These are phyloP conservation scores for Danaus melanippus DNA, from an alignment of 1,140 invertebrate genomes.

Conservation along the genomic window DNA sequence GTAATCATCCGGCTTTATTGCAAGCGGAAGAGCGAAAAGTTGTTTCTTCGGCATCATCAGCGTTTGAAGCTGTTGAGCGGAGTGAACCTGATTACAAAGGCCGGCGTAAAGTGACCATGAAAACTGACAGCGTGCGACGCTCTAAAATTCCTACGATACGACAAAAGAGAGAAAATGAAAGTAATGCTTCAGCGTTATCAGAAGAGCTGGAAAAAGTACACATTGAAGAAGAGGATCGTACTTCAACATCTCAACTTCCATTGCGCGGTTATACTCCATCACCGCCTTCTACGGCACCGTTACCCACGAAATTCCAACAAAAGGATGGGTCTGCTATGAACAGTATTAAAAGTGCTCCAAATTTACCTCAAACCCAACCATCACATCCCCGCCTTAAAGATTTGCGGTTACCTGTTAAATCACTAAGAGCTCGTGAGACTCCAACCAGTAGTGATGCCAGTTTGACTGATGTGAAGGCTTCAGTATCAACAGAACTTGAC, in stretches of 20 bases:
- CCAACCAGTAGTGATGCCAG: constrained; percentile 78
- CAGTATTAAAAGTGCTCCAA: constrained; percentile 83
- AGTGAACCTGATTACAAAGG: constrained; percentile 61
- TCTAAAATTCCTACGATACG: constrained; percentile 75
- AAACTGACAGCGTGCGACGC: constrained; percentile 68
- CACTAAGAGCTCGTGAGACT: constrained; percentile 73
- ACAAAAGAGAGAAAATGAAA: constrained; percentile 72
- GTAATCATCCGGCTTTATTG: constrained; percentile 83
- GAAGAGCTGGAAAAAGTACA: constrained; percentile 77
- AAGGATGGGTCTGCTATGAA: constrained; percentile 80
- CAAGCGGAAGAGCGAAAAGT: constrained; percentile 70
- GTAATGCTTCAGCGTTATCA: constrained; percentile 72
- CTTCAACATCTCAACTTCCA: constrained; percentile 66
- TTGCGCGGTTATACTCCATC: constrained; percentile 80
- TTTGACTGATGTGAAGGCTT: constrained; percentile 66
- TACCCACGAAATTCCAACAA: constrained; percentile 85
- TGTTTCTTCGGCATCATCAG: constrained; percentile 63
- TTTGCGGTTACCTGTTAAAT: constrained; percentile 77
- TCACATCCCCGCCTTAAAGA: constrained; percentile 80
- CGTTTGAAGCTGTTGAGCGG: constrained; percentile 64
- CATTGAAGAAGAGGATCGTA: constrained; percentile 73
- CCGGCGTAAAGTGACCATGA: constrained; percentile 66
- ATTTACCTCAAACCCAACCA: constrained; percentile 79
- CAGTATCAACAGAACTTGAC: constrained; percentile 60
- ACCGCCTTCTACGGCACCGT: constrained; percentile 84